Evolutionary conservation across 2,113 vertebrate species (phyloP), one percentile per base, ranked within the genome.

Genomic region (Oreochromis tanganicae): DNA sequence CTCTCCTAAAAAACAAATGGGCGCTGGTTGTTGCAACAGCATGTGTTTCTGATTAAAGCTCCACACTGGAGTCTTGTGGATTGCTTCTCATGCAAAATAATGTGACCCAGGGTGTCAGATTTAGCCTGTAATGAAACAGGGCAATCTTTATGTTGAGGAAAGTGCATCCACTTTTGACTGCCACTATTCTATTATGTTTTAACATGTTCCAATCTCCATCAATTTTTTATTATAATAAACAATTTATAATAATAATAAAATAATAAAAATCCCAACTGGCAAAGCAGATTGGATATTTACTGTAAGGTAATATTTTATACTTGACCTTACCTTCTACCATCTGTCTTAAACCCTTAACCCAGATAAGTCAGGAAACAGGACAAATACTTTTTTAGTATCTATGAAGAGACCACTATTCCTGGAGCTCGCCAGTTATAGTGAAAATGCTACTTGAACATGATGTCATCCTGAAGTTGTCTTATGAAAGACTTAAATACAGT

Each of bases 21-120:
- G 91, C 93, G 88, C 90, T 94, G 92, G 84, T 85, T 82, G 8
- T 34, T 38, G 80, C 73, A 52, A 87, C 83, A 41, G 80, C 86
- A 94, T 94, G 82, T 95, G 92, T 92, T 95, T 84, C 84, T 87
- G 86, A 94, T 94, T 91, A 95, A 91, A 91, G 86, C 79, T 87
- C 78, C 87, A 81, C 73, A 73, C 43, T 61, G 63, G 66, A 82
- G 63, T 78, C 84, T 87, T 32, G 52, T 17, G 81, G 88, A 80
- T 81, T 75, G 66, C 87, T 86, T 88, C 85, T 87, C 91, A 85
- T 93, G 91, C 89, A 52, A 90, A 81, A 83, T 16, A 27, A 63
- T 55, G 36, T 68, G 52, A 48, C 55, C 57, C 54, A 5, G 38
- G 81, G 75, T 13, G 54, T 81, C 56, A 61, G 43, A 7, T 81